Conservation (phyloP, 1,140 invertebrate species). For the Eueides isabella region DNA sequence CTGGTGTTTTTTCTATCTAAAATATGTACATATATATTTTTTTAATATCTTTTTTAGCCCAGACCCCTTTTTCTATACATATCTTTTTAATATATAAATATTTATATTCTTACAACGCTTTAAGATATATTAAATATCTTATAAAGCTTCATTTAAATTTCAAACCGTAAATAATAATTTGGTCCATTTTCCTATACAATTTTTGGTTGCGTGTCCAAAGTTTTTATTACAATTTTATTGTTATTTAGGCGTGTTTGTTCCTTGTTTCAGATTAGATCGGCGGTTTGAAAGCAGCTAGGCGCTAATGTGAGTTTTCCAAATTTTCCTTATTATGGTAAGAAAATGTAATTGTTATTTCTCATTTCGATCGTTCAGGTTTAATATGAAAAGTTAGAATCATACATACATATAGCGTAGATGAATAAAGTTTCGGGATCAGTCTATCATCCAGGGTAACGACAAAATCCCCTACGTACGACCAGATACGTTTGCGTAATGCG, state of each 20-base stretch:
- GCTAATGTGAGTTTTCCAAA: constrained; percentile 79
- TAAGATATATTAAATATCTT: no score
- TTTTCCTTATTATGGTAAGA: constrained; percentile 65
- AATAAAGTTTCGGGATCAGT: constrained; percentile 58
- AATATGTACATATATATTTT: no score
- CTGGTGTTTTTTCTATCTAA: no score
- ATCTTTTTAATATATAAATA: no score
- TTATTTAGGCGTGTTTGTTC: constrained; percentile 82
- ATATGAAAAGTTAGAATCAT: constrained; percentile 35
- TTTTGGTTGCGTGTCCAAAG: constrained; percentile 77
- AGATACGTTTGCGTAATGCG: constrained; percentile 45
- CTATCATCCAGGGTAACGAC: constrained; percentile 57
- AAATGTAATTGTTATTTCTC: constrained; percentile 61
- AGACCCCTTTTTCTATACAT: no score
- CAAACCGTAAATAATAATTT: constrained; percentile 80
- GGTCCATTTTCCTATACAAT: constrained; percentile 77
- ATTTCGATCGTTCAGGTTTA: constrained; percentile 22
- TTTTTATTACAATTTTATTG: constrained; percentile 82
- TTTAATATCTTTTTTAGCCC: no score
- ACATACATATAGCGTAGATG: constrained; percentile 34
- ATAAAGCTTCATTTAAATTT: constrained; percentile 76
- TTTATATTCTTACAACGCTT: no score
- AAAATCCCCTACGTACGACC: constrained; percentile 58
- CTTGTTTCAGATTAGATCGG: constrained; percentile 81
- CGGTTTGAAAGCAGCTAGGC: constrained; percentile 75